Conservation (phyloP, 2,797 vertebrate genomes). For the Acipenser ruthenus region DNA sequence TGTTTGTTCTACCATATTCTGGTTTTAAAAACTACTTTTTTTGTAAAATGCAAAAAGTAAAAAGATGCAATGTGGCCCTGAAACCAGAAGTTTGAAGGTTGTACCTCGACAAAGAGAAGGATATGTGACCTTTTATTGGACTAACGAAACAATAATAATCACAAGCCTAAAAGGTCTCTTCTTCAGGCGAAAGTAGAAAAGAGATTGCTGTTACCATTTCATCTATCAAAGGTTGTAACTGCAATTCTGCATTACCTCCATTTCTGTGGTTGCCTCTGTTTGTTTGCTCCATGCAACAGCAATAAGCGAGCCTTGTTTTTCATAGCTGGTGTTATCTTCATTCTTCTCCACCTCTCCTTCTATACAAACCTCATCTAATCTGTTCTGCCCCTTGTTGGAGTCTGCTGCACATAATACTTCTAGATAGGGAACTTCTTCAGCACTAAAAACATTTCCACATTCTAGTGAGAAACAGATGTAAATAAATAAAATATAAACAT, state of each 20-base stretch:
- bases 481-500: too few species aligned
- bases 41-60: too few species aligned
- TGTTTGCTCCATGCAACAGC: slow-evolving; percentile 61
- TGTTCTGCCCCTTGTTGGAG: slow-evolving; percentile 9
- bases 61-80: too few species aligned
- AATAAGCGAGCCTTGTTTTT: slow-evolving; percentile 61
- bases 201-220: too few species aligned
- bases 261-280: slow-evolving; percentile 19
- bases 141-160: too few species aligned
- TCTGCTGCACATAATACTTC: slow-evolving; percentile 46
- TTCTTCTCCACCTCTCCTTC: not conserved
- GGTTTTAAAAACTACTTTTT: too few species aligned
- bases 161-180: too few species aligned
- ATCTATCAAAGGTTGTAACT: not conserved
- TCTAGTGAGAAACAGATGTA: slow-evolving; percentile 27
- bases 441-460: slow-evolving; percentile 37
- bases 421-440: slow-evolving; percentile 59
- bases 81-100: too few species aligned
- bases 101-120: too few species aligned
- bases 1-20: too few species aligned
- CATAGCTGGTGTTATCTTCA: slow-evolving; percentile 20
- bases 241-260: slow-evolving; percentile 9
- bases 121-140: too few species aligned
- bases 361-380: slow-evolving; percentile 7
- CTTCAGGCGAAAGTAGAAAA: too few species aligned